Percentiles rank a stretch among this genome's conserved stretches.
Evolutionary conservation across 2,888 invertebrate genomes (phyloP).

Genomic region (Folsomia candida): DNA sequence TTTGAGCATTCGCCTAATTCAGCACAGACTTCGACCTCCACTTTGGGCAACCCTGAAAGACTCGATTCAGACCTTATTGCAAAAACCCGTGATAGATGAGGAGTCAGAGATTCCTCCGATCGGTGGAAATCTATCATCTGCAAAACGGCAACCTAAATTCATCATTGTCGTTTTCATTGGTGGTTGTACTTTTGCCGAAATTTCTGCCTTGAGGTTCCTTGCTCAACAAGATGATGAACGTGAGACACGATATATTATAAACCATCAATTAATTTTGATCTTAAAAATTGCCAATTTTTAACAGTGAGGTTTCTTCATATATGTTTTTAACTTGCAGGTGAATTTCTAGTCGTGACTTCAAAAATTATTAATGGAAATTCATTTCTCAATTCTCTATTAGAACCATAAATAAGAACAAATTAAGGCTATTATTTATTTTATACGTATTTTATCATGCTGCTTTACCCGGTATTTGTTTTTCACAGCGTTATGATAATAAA

Average conservation of each 20-base stretch:
- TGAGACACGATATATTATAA: conserved; percentile 42
- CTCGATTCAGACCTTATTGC: conserved; percentile 70
- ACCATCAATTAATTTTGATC: too few species aligned
- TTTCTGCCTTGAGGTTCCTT: conserved; percentile 62
- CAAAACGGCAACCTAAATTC: conserved; percentile 61
- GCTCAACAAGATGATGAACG: conserved; percentile 59
- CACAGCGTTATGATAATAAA: too few species aligned
- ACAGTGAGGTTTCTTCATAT: too few species aligned
- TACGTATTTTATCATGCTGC: too few species aligned
- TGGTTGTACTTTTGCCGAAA: conserved; percentile 93
- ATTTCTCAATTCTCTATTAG: conserved; percentile 75
- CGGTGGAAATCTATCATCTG: conserved; percentile 22
- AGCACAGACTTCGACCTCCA: conserved; percentile 62
- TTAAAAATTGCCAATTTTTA: conserved; percentile 9
- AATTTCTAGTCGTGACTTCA: conserved; percentile 86
- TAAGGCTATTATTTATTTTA: too few species aligned
- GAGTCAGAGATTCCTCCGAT: conserved; percentile 38
- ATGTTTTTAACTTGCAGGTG: conserved; percentile 72
- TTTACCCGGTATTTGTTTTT: too few species aligned
- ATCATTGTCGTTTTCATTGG: conserved; percentile 94
- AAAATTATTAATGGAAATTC: conserved; percentile 86
- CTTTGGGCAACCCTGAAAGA: conserved; percentile 72
- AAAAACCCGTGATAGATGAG: conserved; percentile 61
- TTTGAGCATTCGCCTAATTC: conserved; percentile 79
- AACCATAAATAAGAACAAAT: too few species aligned